phyloP scores from a whole-genome alignment of 2,888 invertebrate species.

The Eupeodes latifasciatus region DNA sequence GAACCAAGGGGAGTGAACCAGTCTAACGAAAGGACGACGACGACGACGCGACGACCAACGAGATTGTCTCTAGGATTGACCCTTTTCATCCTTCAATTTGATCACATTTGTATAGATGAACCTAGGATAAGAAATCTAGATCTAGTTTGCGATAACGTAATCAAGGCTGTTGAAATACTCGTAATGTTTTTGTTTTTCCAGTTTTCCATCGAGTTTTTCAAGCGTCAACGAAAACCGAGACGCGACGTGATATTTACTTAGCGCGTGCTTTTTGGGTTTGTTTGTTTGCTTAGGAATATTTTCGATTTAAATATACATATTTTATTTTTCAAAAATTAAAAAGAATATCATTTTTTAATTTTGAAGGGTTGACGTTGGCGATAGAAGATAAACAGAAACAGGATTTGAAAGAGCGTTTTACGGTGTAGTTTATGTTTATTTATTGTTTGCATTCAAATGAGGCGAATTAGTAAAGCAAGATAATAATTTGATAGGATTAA shows the following conservation, averaged over 20 bases:
- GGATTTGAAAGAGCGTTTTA: slow-evolving; percentile 30
- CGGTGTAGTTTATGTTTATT: slow-evolving; percentile 34
- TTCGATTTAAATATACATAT: not conserved
- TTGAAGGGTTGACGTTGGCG: slow-evolving; percentile 16
- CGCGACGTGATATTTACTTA: slow-evolving; percentile 37
- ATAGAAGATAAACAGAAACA: slow-evolving; percentile 21
- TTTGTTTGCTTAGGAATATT: slow-evolving; percentile 59
- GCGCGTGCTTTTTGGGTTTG: slow-evolving; percentile 57
- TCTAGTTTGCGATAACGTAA: slow-evolving; percentile 45
- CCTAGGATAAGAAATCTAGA: slow-evolving; percentile 34
- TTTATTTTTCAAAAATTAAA: not conserved
- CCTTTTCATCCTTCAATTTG: slow-evolving; percentile 64
- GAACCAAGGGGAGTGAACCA: slow-evolving; percentile 51
- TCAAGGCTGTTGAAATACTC: slow-evolving; percentile 53
- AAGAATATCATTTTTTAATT: not conserved
- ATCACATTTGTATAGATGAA: slow-evolving; percentile 50
- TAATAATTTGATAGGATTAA: slow-evolving; percentile 61
- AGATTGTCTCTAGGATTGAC: slow-evolving; percentile 33
- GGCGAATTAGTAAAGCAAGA: slow-evolving; percentile 43
- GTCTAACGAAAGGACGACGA: slow-evolving; percentile 51
- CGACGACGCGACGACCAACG: not conserved
- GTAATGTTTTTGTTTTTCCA: slow-evolving; percentile 28
- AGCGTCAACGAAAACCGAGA: not conserved
- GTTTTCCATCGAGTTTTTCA: slow-evolving; percentile 33
- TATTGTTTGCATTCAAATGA: slow-evolving; percentile 33